A percentile compares a stretch with the other conserved stretches of the same genome.
phyloP scores from a whole-genome alignment of 2,888 invertebrate species.

The Stictocephala bisonia region DNA sequence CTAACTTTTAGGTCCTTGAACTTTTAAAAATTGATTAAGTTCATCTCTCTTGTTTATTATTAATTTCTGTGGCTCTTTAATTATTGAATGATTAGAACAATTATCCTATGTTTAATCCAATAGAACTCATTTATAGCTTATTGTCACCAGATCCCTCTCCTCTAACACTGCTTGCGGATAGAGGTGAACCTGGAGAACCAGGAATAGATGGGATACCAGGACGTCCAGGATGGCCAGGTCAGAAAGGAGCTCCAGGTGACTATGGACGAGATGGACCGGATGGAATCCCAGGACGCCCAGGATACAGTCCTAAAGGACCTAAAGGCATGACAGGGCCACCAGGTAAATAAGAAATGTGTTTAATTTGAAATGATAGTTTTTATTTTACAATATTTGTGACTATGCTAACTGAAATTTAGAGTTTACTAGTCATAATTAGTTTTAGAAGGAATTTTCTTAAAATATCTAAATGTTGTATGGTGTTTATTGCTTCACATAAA shows the following conservation, averaged over 20 bases:
- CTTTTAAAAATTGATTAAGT: too few relatives aligned
- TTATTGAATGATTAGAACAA: too few relatives aligned
- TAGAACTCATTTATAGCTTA: too few relatives aligned
- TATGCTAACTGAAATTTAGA: too few relatives aligned
- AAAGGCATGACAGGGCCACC: conserved; percentile 49
- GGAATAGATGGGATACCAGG: conserved; percentile 67
- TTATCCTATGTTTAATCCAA: too few relatives aligned
- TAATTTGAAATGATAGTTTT: neutral
- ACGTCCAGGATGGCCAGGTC: conserved; percentile 74
- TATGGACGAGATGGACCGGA: conserved; percentile 76
- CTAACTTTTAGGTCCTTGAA: too few relatives aligned
- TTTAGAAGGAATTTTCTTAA: too few relatives aligned
- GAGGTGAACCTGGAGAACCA: conserved; percentile 60
- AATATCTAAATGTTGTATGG: too few relatives aligned
- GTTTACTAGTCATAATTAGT: too few relatives aligned
- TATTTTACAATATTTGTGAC: neutral
- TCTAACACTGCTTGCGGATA: conserved; percentile 47
- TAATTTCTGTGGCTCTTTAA: too few relatives aligned
- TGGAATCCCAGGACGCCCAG: conserved; percentile 71
- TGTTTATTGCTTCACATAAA: too few relatives aligned
- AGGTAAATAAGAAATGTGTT: conserved; percentile 45
- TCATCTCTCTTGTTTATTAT: too few relatives aligned
- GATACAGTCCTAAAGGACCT: conserved; percentile 42
- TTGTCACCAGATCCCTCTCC: neutral
- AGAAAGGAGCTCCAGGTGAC: conserved; percentile 82